These are phyloP conservation scores for Pipistrellus pygmaeus DNA, from an alignment of 2,797 vertebrate species.

Conservation along the genomic window DNA sequence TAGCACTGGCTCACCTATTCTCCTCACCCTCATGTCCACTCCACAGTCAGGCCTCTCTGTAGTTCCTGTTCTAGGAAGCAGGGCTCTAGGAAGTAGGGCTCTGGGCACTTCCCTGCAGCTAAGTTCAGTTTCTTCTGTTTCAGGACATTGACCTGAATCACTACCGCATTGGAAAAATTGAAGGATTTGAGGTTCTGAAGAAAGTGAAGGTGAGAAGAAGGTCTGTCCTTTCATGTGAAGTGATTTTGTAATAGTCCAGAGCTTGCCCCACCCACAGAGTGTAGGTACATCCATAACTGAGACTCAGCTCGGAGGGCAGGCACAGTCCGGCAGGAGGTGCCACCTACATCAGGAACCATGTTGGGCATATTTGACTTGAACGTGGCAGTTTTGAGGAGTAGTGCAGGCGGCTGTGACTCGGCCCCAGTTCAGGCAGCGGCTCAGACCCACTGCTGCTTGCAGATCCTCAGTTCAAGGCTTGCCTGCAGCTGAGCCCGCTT, in stretches of 20 bases:
- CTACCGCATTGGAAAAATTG: slow-evolving; percentile 98
- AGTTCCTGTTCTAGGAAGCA: not conserved
- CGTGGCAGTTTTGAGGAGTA: too few relatives aligned
- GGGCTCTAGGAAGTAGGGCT: not conserved
- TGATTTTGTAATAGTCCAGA: too few relatives aligned
- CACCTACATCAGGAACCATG: fast-evolving
- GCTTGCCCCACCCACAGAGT: fast-evolving
- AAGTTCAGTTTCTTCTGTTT: slow-evolving; percentile 51
- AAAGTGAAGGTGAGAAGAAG: slow-evolving; percentile 94
- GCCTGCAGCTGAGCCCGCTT: fast-evolving
- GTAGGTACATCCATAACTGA: fast-evolving
- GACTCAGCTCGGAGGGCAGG: fast-evolving
- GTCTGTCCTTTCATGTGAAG: not conserved
- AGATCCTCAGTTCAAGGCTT: not conserved
- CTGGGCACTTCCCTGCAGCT: not conserved
- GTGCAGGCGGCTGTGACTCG: fast-evolving
- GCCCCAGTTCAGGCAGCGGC: fast-evolving
- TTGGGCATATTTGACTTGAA: fast-evolving
- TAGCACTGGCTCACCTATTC: too few relatives aligned
- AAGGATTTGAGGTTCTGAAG: slow-evolving; percentile 97
- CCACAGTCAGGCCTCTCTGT: fast-evolving
- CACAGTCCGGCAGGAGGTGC: not conserved
- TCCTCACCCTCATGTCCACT: fast-evolving
- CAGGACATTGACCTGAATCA: slow-evolving; percentile 99
- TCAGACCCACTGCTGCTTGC: not conserved